Conservation (phyloP, 35 echinoderm and acorn worm genomes). For the Lytechinus pictus region DNA sequence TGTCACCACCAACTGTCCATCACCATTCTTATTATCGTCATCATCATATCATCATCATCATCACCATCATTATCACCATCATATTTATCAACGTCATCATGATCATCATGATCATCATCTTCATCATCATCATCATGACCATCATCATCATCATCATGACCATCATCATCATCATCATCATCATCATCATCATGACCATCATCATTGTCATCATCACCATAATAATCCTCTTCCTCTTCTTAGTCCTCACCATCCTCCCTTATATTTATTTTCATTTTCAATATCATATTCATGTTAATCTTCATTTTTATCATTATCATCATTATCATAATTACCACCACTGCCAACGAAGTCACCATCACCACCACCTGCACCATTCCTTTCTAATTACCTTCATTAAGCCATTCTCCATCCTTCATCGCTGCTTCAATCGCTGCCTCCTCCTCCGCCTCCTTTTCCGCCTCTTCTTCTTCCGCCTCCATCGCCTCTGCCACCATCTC, state of each 20-base stretch:
- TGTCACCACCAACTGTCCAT: too few species aligned
- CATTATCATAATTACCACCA: background rate
- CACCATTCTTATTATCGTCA: too few species aligned
- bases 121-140: background rate
- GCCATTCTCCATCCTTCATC: background rate
- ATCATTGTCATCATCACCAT: background rate
- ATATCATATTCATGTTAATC: too few species aligned
- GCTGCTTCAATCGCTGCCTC: constrained; percentile 10
- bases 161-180: too few species aligned
- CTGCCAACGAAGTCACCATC: background rate
- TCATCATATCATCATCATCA: too few species aligned
- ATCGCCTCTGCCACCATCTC: background rate
- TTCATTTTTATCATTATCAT: too few species aligned
- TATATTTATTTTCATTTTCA: too few species aligned
- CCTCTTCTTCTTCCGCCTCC: background rate
- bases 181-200: background rate
- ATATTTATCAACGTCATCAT: too few species aligned
- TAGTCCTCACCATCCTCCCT: background rate
- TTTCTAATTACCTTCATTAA: background rate
- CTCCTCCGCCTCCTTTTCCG: background rate
- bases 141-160: too few species aligned
- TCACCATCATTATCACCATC: too few species aligned
- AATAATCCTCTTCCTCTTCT: background rate
- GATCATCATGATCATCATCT: background rate
- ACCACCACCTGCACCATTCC: background rate